Percentiles rank a stretch among this genome's conserved stretches.
Evolutionary conservation across 1,140 invertebrate species (phyloP).

Genomic region (Protaetia brevitarsis): DNA sequence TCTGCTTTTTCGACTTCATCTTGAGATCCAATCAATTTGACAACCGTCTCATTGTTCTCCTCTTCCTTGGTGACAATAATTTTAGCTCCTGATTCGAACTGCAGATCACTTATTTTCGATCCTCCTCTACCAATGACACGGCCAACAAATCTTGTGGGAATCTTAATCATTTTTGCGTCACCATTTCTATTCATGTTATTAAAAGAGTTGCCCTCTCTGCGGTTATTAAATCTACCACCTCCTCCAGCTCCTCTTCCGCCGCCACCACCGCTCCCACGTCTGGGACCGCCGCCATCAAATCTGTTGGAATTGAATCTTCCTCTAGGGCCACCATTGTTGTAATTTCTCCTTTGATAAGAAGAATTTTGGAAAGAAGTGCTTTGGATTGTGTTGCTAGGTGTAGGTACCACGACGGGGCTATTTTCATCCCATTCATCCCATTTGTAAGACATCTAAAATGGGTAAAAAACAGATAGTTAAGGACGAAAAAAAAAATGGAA

Average conservation of each 20-base stretch:
- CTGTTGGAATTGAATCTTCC: not conserved
- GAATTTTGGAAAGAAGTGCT: conserved; percentile 1
- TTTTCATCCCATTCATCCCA: conserved; percentile 4
- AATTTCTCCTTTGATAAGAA: not conserved
- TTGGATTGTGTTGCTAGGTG: not conserved
- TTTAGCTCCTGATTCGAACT: conserved; percentile 58
- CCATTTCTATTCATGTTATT: not conserved
- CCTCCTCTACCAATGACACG: conserved; percentile 54
- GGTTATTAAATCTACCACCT: not conserved
- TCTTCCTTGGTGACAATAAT: conserved; percentile 51
- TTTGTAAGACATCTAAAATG: not conserved
- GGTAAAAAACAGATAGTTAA: too few species aligned
- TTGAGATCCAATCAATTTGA: conserved; percentile 56
- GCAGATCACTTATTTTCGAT: conserved; percentile 69
- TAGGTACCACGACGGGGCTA: not conserved
- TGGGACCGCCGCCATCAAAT: not conserved
- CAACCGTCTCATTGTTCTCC: conserved; percentile 48
- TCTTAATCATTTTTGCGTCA: not conserved
- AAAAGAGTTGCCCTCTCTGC: not conserved
- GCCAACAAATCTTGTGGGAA: not conserved
- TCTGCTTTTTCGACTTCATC: conserved; percentile 55
- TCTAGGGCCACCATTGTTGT: not conserved
- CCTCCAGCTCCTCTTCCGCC: not conserved
- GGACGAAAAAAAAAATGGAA: not conserved
- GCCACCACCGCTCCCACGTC: too few species aligned